phyloP scores from a whole-genome alignment of 2,888 invertebrate species.

The Drosophila heteroneura region DNA sequence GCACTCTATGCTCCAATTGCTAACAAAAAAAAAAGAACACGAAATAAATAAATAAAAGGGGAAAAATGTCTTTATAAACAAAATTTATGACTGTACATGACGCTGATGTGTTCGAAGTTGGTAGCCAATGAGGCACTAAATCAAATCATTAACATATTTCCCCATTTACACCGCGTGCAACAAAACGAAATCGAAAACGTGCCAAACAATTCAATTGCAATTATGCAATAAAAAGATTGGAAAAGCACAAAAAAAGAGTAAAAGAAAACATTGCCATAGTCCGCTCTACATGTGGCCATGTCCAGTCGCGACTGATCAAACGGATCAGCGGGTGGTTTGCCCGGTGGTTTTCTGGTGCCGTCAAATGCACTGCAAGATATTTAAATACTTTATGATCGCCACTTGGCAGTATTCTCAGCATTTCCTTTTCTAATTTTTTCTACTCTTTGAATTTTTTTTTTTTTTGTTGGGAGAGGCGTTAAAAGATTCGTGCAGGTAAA shows the following conservation, averaged over 20 bases:
- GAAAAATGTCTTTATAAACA: conserved; percentile 50
- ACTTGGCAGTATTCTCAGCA: conserved; percentile 49
- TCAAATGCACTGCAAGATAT: conserved; percentile 59
- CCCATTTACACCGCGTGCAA: conserved; percentile 26
- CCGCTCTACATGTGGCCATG: conserved; percentile 71
- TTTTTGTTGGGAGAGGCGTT: conserved; percentile 46
- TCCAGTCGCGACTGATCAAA: conserved; percentile 68
- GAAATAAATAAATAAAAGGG: conserved; percentile 6
- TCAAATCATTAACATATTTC: conserved; percentile 72
- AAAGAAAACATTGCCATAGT: conserved; percentile 44
- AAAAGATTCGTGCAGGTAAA: conserved; percentile 43
- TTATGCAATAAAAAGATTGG: conserved; percentile 72
- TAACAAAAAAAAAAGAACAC: conserved; percentile 12
- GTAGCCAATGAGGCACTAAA: conserved; percentile 46
- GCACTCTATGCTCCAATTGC: conserved; percentile 21
- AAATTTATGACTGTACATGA: conserved; percentile 44
- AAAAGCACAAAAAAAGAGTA: conserved; percentile 17
- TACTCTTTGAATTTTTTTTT: background rate
- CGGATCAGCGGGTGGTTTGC: conserved; percentile 71
- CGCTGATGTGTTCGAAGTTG: conserved; percentile 44
- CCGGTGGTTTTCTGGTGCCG: conserved; percentile 22
- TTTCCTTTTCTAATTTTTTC: conserved; percentile 7
- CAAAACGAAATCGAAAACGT: conserved; percentile 61
- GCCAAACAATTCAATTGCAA: conserved; percentile 80
- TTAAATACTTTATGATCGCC: conserved; percentile 66